Base-by-base conservation (phyloP, 2,797 vertebrate species). In the Mycteria americana region DNA sequence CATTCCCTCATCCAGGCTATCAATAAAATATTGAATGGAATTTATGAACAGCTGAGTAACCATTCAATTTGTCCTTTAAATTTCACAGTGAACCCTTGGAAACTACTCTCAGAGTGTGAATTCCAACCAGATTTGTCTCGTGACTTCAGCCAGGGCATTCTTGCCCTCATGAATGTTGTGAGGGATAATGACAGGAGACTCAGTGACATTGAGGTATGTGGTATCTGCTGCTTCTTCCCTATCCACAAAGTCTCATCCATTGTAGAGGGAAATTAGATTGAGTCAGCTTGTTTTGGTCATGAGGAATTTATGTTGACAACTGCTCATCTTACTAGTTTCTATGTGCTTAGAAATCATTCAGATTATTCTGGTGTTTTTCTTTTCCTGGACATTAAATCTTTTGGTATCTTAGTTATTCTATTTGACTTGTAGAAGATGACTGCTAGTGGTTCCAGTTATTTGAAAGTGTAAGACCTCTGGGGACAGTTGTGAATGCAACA, bases 21-120 rank as follows among this genome's bases (percentile, higher is more conserved):
- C 96, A 96, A 96, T 97, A 93, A 97, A 93, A 93, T 96, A 96
- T 94, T 85, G 96, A 94, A 67, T 89, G 67, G 86, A 57, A 93
- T 91, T 93, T 93, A 85, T 45, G 88, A 94, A 85, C 70, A 94
- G 81, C 93, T 83, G 95, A 95, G 89, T 79, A 95, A 87, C 87
- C 75, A 39, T 87, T 87, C 81, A 56, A 53, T 95, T 89, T 93
- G 91, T 93, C 89, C 95, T 96, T 74, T 79, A 70, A 25, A 35
- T 93, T 94, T 79, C 84, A 70, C 80, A 70, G 54, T 17, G 75
- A 94, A 24, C 74, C 81, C 37, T 9, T 91, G 67, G 77, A 93
- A 94, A 79, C 54, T 37, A 30, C 56, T 73, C 59, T 89, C 54
- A 31, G 77, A 17, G 28, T 53, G 67, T 30, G 11, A 70, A 48